Evolutionary conservation across 2,888 invertebrate genomes (phyloP).

Genomic region (Anthophora plumipes): DNA sequence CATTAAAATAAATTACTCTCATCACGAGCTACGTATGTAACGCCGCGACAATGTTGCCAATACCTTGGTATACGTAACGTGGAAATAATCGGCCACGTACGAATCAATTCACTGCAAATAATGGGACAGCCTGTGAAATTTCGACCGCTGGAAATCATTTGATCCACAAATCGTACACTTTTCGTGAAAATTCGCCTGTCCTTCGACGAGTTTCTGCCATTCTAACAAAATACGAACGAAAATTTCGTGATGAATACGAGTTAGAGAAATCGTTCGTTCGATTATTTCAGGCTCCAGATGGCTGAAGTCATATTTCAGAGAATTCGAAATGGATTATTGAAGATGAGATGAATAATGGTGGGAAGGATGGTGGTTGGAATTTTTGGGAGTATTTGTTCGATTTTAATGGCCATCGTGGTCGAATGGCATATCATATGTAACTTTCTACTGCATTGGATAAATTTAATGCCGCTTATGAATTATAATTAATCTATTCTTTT

Average conservation of each 20-base stretch:
- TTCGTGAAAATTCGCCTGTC: not conserved
- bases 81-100: conserved; percentile 75
- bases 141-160: not conserved
- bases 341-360: not conserved
- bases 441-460: too few relatives aligned
- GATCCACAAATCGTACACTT: not conserved
- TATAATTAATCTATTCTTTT: too few relatives aligned
- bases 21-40: conserved; percentile 58
- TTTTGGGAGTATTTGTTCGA: not conserved
- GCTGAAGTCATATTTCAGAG: conserved; percentile 13
- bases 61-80: conserved; percentile 65
- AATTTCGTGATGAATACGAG: conserved; percentile 9
- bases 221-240: not conserved
- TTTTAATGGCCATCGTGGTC: too few relatives aligned
- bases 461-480: too few relatives aligned
- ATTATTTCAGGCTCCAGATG: conserved; percentile 4
- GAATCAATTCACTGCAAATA: conserved; percentile 82
- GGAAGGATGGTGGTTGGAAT: not conserved
- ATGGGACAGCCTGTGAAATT: conserved; percentile 63
- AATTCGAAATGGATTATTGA: conserved; percentile 13
- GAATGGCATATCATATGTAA: too few relatives aligned
- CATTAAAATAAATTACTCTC: conserved; percentile 83
- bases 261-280: not conserved
- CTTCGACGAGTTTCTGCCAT: not conserved
- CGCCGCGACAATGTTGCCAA: conserved; percentile 33